Base-by-base conservation (phyloP, 2,113 vertebrate species). In the Leucopsar rothschildi region DNA sequence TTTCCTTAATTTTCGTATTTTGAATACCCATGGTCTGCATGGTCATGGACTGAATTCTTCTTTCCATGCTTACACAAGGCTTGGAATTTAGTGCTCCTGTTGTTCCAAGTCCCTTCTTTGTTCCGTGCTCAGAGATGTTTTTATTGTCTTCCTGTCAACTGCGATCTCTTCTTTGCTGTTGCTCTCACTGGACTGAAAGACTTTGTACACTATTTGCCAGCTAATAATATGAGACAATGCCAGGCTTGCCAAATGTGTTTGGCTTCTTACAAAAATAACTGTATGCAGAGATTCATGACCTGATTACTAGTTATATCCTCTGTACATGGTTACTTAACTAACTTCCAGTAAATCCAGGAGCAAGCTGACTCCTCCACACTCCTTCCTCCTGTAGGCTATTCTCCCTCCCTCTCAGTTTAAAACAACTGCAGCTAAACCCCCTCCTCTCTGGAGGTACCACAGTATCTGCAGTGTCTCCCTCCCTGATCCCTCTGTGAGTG, bases 231-330 rank as follows among this genome's bases (percentile, higher is more conserved):
- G 64, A 90, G 75, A 85, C 5, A 40, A 75, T 13, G 4, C 79
- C 71, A 93, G 81, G 11, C 61, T 94, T 82, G 57, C 70, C 49
- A 85, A 88, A 72, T 93, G 66, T 76, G 70, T 79, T 88, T 77
- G 66, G 40, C 70, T 85, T 85, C 78, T 94, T 68, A 53, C 65
- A 95, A 82, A 87, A 91, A 76, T 87, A 87, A 63, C 65, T 65
- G 56, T 82, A 65, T 76, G 78, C 49, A 61, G 53, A 92, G 82
- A 92, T 94, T 92, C 61, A 49, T 82, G 28, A 76, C 70, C 75
- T 45, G 45, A 85, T 91, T 91, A 71, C 87, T 79, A 76, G 90
- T 85, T 93, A 87, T 72, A 82, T 87, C 49, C 53, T 93, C 57
- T 65, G 23, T 63, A 37, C 31, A 42, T 2, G 1, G 44, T 85